Percentiles rank a stretch among this genome's conserved stretches.
phyloP scores from a whole-genome alignment of 1,140 invertebrate genomes.

The Apis florea region DNA sequence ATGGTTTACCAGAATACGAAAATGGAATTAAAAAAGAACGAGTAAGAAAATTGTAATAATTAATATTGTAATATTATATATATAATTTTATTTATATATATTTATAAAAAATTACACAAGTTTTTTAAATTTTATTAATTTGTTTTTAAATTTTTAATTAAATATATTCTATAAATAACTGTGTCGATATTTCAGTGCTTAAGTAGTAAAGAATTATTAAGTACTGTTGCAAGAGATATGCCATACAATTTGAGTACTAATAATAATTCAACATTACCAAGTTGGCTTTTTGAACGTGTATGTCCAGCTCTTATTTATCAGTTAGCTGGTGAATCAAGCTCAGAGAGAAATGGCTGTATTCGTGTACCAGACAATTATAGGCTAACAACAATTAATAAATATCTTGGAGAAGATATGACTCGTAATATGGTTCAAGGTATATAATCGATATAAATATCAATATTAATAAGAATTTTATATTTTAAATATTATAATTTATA shows the following conservation, averaged over 20 bases:
- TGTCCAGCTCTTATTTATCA: slow-evolving; percentile 86
- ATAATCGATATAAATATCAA: slow-evolving; percentile 12
- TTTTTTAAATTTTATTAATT: not conserved
- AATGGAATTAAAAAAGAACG: slow-evolving; percentile 48
- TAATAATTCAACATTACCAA: slow-evolving; percentile 70
- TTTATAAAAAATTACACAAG: no score
- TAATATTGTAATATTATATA: not conserved
- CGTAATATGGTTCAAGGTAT: slow-evolving; percentile 76
- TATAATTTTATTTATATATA: no score
- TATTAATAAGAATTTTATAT: not conserved
- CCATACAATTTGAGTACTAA: slow-evolving; percentile 58
- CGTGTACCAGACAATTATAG: slow-evolving; percentile 73
- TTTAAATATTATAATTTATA: not conserved
- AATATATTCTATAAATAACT: not conserved
- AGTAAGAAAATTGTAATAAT: slow-evolving; percentile 48
- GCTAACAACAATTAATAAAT: slow-evolving; percentile 55
- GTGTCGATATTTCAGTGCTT: slow-evolving; percentile 73
- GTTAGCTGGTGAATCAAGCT: slow-evolving; percentile 80
- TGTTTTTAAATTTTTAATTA: not conserved
- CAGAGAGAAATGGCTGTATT: slow-evolving; percentile 82
- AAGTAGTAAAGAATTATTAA: slow-evolving; percentile 75
- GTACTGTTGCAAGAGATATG: slow-evolving; percentile 67
- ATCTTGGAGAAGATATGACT: slow-evolving; percentile 42
- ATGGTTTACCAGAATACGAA: slow-evolving; percentile 53
- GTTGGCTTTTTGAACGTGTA: slow-evolving; percentile 79